These are phyloP conservation scores for Semaprochilodus insignis DNA, from an alignment of 2,797 vertebrate genomes.

Conservation along the genomic window DNA sequence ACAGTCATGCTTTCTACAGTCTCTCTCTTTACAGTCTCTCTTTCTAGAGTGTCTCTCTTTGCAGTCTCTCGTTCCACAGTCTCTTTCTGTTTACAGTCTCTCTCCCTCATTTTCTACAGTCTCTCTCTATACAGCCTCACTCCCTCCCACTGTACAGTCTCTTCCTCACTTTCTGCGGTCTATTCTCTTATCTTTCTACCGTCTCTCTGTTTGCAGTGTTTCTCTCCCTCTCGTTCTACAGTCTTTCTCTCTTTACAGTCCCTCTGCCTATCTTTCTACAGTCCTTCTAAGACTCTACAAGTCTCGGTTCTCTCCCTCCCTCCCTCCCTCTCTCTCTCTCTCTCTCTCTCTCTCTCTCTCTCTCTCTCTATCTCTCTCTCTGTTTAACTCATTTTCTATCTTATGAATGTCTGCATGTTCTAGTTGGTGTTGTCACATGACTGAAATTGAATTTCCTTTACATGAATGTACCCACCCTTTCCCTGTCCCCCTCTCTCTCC, in stretches of 20 bases:
- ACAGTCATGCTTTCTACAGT: too few relatives aligned
- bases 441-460: slow-evolving; percentile 23
- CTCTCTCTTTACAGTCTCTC: neutral
- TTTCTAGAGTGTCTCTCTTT: slow-evolving; percentile 4
- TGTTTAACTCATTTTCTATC: neutral
- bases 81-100: slow-evolving; percentile 8
- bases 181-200: too few relatives aligned
- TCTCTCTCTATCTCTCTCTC: slow-evolving; percentile 18
- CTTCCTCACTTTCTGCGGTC: too few relatives aligned
- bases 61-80: slow-evolving; percentile 19
- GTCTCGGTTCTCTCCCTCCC: too few relatives aligned
- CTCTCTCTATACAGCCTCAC: too few relatives aligned
- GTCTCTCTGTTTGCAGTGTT: too few relatives aligned
- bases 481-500: too few relatives aligned
- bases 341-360: slow-evolving; percentile 1
- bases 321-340: neutral
- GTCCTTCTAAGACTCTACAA: neutral
- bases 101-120: neutral
- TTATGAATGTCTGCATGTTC: slow-evolving; percentile 17
- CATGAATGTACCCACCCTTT: too few relatives aligned
- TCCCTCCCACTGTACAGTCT: too few relatives aligned
- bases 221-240: too few relatives aligned
- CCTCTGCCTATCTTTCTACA: too few relatives aligned
- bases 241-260: too few relatives aligned
- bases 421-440: slow-evolving; percentile 17